Conservation (phyloP, 2,113 vertebrate genomes). For the Hippopotamus amphibius region DNA sequence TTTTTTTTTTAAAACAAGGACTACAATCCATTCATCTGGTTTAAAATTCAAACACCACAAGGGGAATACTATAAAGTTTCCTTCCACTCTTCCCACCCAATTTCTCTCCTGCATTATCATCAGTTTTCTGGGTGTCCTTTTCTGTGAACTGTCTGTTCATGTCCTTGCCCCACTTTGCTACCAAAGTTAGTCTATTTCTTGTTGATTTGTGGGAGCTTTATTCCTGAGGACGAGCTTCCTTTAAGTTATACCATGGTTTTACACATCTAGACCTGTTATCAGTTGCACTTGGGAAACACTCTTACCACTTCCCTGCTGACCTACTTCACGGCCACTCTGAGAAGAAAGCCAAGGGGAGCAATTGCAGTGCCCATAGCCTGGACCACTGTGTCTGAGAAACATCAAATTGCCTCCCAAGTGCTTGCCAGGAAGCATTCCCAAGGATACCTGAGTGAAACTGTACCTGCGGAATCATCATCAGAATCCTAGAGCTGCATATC, state of each 20-base stretch:
- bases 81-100: background rate
- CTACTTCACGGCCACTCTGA: background rate
- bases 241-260: background rate
- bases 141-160: background rate
- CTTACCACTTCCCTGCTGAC: background rate
- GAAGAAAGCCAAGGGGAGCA: background rate
- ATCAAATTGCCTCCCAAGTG: background rate
- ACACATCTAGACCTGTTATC: background rate
- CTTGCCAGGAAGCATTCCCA: background rate
- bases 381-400: background rate
- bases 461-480: background rate
- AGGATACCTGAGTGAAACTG: background rate
- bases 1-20: background rate
- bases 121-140: background rate
- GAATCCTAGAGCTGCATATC: background rate
- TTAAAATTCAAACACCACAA: background rate
- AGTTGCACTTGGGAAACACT: background rate
- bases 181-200: background rate
- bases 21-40: background rate
- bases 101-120: background rate
- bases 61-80: background rate
- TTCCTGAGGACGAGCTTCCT: background rate
- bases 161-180: background rate
- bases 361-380: fast-evolving
- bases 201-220: background rate